Conservation (phyloP, 1,140 invertebrate genomes). For the Drosophila saltans region DNA sequence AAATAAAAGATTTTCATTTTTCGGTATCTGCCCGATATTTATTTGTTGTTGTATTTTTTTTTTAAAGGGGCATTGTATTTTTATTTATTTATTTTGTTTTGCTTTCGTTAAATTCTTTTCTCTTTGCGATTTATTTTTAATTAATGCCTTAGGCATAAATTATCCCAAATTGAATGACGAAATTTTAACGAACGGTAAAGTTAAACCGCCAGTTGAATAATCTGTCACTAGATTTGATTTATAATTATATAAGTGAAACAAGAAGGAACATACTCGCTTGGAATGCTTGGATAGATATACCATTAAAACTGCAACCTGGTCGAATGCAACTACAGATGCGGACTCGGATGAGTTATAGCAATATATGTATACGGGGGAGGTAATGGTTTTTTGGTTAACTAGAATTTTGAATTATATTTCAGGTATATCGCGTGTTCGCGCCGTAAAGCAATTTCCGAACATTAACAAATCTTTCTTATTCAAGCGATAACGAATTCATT, state of each 20-base stretch:
- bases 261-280: neutral
- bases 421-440: neutral
- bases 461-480: neutral
- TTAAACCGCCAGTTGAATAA: conserved; percentile 13
- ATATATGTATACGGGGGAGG: conserved; percentile 11
- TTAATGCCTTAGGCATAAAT: conserved; percentile 53
- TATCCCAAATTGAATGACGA: conserved; percentile 39
- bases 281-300: conserved; percentile 33
- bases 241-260: conserved; percentile 63
- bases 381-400: conserved; percentile 4
- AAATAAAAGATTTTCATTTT: conserved; percentile 27
- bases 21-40: conserved; percentile 44
- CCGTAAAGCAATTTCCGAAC: neutral
- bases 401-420: conserved; percentile 12
- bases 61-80: conserved; percentile 47
- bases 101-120: conserved; percentile 36
- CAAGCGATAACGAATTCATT: conserved; percentile 17
- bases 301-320: conserved; percentile 51
- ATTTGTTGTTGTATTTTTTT: conserved; percentile 41
- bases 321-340: conserved; percentile 42
- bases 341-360: conserved; percentile 12
- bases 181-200: conserved; percentile 1
- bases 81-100: conserved; percentile 36
- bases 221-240: conserved; percentile 41
- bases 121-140: conserved; percentile 52